phyloP scores from a whole-genome alignment of 2,113 vertebrate genomes.

The Leiothrix lutea region DNA sequence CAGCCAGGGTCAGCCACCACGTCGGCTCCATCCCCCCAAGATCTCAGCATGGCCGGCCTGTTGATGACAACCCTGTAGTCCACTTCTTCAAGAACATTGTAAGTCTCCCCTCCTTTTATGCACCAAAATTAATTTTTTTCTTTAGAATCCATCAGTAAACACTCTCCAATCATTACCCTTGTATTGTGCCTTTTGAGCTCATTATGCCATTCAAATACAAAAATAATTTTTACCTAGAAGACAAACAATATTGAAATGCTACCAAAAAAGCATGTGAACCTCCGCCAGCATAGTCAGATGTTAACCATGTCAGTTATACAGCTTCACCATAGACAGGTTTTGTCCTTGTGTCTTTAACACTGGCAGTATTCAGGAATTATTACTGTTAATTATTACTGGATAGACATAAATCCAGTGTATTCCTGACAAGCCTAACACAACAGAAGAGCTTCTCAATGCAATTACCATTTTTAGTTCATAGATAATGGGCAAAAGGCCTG shows the following conservation, averaged over 20 bases:
- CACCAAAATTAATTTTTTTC: not conserved
- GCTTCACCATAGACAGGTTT: not conserved
- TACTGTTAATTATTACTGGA: not conserved
- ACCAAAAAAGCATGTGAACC: not conserved
- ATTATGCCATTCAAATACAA: not conserved
- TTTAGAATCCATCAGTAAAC: not conserved
- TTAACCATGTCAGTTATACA: not conserved
- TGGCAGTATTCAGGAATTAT: not conserved
- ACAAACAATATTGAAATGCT: not conserved
- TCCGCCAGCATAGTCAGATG: not conserved
- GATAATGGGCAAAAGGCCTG: not conserved
- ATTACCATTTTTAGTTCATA: not conserved
- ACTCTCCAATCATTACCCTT: not conserved
- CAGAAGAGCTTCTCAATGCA: not conserved
- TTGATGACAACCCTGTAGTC: slow-evolving; percentile 90
- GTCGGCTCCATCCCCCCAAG: slow-evolving; percentile 86
- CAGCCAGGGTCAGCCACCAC: slow-evolving; percentile 74
- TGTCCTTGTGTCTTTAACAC: not conserved
- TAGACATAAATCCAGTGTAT: not conserved
- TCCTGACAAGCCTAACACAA: not conserved
- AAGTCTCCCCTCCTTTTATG: slow-evolving; percentile 53
- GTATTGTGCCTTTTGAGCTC: not conserved
- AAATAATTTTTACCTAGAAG: not conserved
- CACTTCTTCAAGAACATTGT: slow-evolving; percentile 98
- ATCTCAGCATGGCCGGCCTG: slow-evolving; percentile 84